Conservation (phyloP, 2,888 invertebrate species). For the Synanthedon myopaeformis region DNA sequence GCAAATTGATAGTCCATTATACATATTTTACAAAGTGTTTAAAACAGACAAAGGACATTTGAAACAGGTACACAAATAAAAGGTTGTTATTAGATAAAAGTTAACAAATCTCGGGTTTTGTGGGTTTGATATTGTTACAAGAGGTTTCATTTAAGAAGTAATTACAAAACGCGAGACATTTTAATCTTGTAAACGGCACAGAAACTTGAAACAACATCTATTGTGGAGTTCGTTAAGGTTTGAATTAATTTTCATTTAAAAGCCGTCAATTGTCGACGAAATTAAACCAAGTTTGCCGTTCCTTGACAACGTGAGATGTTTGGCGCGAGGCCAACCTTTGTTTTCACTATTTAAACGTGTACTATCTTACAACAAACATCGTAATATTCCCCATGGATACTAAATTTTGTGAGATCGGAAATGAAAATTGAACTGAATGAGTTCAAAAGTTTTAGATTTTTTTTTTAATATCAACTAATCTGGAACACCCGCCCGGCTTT, state of each 20-base stretch:
- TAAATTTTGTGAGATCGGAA: not conserved
- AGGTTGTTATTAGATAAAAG: not conserved
- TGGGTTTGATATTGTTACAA: constrained; percentile 6
- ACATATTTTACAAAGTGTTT: no score
- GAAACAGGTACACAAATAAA: no score
- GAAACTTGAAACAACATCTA: constrained; percentile 36
- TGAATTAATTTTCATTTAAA: constrained; percentile 49
- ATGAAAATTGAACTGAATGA: no score
- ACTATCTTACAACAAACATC: not conserved
- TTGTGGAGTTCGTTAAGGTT: constrained; percentile 41
- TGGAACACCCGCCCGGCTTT: no score
- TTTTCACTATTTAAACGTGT: not conserved
- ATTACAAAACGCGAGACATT: constrained; percentile 34
- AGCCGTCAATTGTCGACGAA: constrained; percentile 44
- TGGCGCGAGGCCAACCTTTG: constrained; percentile 39
- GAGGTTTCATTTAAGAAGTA: constrained; percentile 14
- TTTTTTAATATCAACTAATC: no score
- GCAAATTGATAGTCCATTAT: no score
- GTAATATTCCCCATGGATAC: not conserved
- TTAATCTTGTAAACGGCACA: constrained; percentile 31
- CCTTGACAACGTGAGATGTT: constrained; percentile 32
- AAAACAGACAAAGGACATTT: no score
- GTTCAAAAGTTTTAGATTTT: no score
- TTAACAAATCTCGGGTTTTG: constrained; percentile 6
- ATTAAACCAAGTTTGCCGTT: constrained; percentile 47